A percentile compares a stretch with the other conserved stretches of the same genome.
Conservation (phyloP, 2,888 invertebrate species). For the Eulithis testata region DNA sequence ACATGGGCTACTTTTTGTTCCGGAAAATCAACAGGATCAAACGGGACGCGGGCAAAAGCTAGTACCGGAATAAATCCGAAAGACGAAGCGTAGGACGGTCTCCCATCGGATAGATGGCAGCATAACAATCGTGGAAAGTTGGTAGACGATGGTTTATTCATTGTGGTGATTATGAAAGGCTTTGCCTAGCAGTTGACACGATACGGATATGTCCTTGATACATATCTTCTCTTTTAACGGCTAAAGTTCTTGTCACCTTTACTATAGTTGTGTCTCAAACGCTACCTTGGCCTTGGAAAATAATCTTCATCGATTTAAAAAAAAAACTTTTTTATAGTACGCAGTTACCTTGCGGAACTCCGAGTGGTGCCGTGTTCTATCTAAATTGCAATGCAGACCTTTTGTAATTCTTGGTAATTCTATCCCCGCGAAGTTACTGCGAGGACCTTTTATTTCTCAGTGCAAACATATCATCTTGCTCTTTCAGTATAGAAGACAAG, state of each 20-base stretch:
- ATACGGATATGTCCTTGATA: too few relatives aligned
- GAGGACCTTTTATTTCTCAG: neutral
- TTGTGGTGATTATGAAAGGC: too few relatives aligned
- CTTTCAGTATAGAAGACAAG: constrained; percentile 93
- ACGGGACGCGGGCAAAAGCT: too few relatives aligned
- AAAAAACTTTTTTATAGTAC: neutral
- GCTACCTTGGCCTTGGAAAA: constrained; percentile 1
- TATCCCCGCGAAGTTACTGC: neutral
- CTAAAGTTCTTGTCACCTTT: neutral
- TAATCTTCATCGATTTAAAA: constrained; percentile 9
- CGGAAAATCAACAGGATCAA: too few relatives aligned
- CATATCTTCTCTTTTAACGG: too few relatives aligned
- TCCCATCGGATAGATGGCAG: too few relatives aligned
- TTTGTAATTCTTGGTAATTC: neutral
- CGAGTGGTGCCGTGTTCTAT: neutral
- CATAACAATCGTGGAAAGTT: too few relatives aligned
- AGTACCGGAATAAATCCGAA: too few relatives aligned
- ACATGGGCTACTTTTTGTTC: too few relatives aligned
- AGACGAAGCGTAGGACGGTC: too few relatives aligned
- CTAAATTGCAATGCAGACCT: constrained; percentile 3
- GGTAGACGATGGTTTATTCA: too few relatives aligned
- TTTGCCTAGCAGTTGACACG: too few relatives aligned
- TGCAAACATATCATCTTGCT: neutral
- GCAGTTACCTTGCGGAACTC: constrained; percentile 2
- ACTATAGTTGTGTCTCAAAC: neutral